Percentiles rank a stretch among this genome's conserved stretches.
Evolutionary conservation across 2,888 invertebrate species (phyloP).

Genomic region (Hypomecis atomaria): DNA sequence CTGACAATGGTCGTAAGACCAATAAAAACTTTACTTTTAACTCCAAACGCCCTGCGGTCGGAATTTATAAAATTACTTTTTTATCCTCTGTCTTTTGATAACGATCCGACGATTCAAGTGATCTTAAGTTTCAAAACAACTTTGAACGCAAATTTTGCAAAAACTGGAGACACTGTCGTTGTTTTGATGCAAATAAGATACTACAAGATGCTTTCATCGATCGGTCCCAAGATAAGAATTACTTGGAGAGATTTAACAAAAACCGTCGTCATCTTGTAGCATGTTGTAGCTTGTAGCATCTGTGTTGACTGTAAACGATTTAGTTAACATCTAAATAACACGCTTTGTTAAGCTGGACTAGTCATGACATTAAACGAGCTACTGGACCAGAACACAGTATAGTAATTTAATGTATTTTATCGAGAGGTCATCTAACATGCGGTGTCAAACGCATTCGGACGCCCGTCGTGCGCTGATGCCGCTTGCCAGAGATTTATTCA

Average conservation of each 20-base stretch:
- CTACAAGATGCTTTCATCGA: constrained; percentile 4
- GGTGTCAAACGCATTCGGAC: constrained; percentile 62
- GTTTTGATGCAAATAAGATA: constrained; percentile 25
- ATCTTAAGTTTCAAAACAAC: constrained; percentile 24
- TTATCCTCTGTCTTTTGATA: constrained; percentile 33
- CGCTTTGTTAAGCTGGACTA: not conserved
- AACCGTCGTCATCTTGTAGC: not conserved
- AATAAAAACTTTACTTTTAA: constrained; percentile 41
- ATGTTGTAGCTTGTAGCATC: not conserved
- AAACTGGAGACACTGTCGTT: not conserved
- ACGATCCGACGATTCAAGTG: constrained; percentile 27
- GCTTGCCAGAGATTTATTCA: constrained; percentile 64
- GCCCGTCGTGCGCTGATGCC: constrained; percentile 60
- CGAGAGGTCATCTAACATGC: constrained; percentile 59
- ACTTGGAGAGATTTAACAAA: constrained; percentile 7
- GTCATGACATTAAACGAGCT: constrained; percentile 10
- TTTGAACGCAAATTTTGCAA: constrained; percentile 19
- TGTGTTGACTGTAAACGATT: constrained; percentile 1
- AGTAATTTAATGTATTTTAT: constrained; percentile 35
- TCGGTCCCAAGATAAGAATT: constrained; percentile 12
- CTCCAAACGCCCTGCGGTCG: constrained; percentile 15
- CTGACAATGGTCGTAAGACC: constrained; percentile 38
- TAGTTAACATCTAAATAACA: constrained; percentile 3
- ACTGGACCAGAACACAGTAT: constrained; percentile 7
- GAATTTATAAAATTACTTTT: constrained; percentile 35